Evolutionary conservation across 2,888 invertebrate species (phyloP), one percentile per base, ranked within the genome.

Genomic region (Norana najaformis): DNA sequence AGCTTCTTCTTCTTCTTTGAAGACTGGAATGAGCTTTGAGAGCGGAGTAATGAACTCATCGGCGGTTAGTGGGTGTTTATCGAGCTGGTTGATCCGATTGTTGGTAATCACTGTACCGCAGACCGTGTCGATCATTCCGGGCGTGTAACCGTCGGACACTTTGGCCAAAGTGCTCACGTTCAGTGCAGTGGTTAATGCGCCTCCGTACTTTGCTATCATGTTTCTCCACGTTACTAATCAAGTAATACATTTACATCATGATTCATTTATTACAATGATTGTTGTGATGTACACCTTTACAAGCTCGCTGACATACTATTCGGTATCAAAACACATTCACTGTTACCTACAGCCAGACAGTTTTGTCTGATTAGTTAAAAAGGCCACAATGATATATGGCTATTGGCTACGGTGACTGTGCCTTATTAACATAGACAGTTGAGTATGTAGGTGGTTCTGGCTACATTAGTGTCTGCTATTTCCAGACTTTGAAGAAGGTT

Each of bases 141-240:
- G 96, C 0, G 98, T 97, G 94, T 97, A 98, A 5, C 98, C 98
- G 95, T 98, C 98, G 0, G 97, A 98, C 91, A 98, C 96, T 95
- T 98, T 97, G 0, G 97, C 96, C 94, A 99, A 96, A 34, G 97
- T 97, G 88, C 98, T 97, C 41, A 95, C 93, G 92, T 96, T 95
- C 1, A 97, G 96, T 93, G 90, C 53, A 83, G 93, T 93, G 20
- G 93, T 93, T 23, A 95, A 90, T 13, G 93, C 93, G 11, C 95
- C 95, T 85, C 93, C 93, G 89, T 93, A 90, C 90, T 94, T 95
- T 37, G 92, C 53, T n/a, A 95, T 94, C 89, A 95, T 91, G 88
- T 93, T 93, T 83, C 94, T 92, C 95, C 95, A 95, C 13, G 95
- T 90, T 91, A 95, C 95, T 95, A 88, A 92, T 92, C 69, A 89